Conservation (phyloP, 2,113 vertebrate species). For the Syngnathus typhle region DNA sequence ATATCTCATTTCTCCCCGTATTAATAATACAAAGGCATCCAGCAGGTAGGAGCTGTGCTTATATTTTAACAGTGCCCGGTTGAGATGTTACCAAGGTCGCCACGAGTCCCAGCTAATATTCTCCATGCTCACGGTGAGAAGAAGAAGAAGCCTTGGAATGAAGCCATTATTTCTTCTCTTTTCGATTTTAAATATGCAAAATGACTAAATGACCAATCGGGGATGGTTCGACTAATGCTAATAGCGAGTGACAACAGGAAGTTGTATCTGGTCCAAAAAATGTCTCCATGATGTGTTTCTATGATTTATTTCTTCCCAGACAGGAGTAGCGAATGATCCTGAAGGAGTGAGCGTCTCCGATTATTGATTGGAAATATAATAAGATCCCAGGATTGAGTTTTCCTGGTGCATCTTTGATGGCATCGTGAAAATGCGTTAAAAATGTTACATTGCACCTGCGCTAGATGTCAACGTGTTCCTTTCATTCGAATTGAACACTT, state of each 20-base stretch:
- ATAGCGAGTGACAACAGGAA: conserved; percentile 66
- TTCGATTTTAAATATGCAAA: conserved; percentile 52
- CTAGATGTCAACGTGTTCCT: neutral
- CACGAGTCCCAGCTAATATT: conserved; percentile 17
- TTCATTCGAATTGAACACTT: conserved; percentile 21
- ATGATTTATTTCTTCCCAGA: conserved; percentile 62
- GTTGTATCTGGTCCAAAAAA: conserved; percentile 47
- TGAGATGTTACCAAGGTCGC: conserved; percentile 57
- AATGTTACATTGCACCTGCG: too few species aligned
- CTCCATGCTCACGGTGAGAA: conserved; percentile 36
- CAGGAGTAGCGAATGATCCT: conserved; percentile 25
- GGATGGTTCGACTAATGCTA: conserved; percentile 56
- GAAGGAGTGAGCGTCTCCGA: conserved; percentile 19
- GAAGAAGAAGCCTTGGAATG: neutral
- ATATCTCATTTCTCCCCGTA: conserved; percentile 52
- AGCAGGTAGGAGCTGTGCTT: conserved; percentile 45
- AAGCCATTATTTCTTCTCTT: conserved; percentile 30
- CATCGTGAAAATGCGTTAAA: too few species aligned
- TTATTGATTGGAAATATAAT: conserved; percentile 69
- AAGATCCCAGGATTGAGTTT: conserved; percentile 42
- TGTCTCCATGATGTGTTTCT: conserved; percentile 50
- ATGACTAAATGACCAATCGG: conserved; percentile 73
- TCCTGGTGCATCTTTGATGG: conserved; percentile 18
- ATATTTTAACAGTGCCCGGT: conserved; percentile 52
- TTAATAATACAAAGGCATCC: conserved; percentile 65